Evolutionary conservation across 23 tunicate genomes (phyloP).

Genomic region (Botrylloides violaceus): DNA sequence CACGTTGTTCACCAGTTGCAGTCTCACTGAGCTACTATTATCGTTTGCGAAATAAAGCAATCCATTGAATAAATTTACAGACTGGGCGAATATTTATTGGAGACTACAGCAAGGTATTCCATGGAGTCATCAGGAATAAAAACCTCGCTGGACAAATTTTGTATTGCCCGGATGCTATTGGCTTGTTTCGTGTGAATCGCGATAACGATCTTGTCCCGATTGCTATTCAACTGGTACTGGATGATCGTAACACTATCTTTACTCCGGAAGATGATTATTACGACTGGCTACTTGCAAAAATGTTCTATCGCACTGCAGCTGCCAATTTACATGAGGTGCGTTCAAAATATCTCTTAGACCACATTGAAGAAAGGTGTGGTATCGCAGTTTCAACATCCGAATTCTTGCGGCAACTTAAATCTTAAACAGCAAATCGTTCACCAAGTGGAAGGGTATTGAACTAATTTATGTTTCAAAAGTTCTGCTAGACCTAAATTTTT

Average conservation of each 20-base stretch:
- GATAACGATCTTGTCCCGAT: slow-evolving; percentile 35
- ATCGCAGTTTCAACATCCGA: too few relatives aligned
- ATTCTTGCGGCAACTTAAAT: too few relatives aligned
- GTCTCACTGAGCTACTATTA: too few relatives aligned
- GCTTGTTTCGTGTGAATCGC: slow-evolving; percentile 19
- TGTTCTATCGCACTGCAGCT: slow-evolving; percentile 32
- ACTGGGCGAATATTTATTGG: slow-evolving; percentile 36
- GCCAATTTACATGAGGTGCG: slow-evolving; percentile 39
- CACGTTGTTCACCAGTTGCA: too few relatives aligned
- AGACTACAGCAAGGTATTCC: slow-evolving; percentile 19
- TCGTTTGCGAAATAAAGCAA: too few relatives aligned
- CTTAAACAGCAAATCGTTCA: too few relatives aligned
- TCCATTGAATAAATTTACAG: too few relatives aligned
- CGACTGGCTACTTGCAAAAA: slow-evolving; percentile 70
- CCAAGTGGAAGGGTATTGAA: too few relatives aligned
- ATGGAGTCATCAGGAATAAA: slow-evolving; percentile 27
- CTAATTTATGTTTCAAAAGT: too few relatives aligned
- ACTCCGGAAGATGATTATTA: slow-evolving; percentile 36
- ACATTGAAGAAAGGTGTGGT: too few relatives aligned
- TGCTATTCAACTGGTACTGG: slow-evolving; percentile 51
- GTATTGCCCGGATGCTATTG: slow-evolving; percentile 31
- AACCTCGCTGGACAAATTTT: slow-evolving; percentile 10
- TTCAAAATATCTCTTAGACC: too few relatives aligned
- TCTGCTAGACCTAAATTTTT: too few relatives aligned
- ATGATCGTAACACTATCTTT: slow-evolving; percentile 32